Conservation (phyloP, 2,888 invertebrate species). For the Drosophila koepferae region DNA sequence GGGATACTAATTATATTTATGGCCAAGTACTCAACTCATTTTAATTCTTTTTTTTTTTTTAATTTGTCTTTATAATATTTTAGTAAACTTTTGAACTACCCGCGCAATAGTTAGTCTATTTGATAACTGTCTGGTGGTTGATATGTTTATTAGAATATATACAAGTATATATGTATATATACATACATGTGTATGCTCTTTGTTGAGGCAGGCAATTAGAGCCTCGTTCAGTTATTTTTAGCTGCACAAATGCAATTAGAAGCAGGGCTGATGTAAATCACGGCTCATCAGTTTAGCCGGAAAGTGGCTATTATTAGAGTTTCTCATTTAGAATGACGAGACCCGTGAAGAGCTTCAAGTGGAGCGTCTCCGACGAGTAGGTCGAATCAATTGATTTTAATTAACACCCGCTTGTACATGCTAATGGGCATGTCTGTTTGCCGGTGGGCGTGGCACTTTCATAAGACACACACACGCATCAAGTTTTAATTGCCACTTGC, state of each 20-base stretch:
- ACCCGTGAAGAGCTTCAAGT: conserved; percentile 16
- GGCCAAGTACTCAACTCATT: not conserved
- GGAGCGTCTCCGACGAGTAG: conserved; percentile 7
- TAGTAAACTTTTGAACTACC: too few species aligned
- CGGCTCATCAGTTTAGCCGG: conserved; percentile 19
- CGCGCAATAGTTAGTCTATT: not conserved
- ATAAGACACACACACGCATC: conserved; percentile 15
- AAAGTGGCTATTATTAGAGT: conserved; percentile 34
- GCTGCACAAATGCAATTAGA: conserved; percentile 37
- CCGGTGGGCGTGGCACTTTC: conserved; percentile 40
- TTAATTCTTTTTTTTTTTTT: not conserved
- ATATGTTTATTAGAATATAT: not conserved
- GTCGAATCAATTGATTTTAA: conserved; percentile 69
- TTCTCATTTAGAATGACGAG: conserved; percentile 23
- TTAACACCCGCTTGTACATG: conserved; percentile 64
- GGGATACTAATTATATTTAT: not conserved
- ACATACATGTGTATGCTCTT: not conserved
- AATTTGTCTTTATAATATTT: not conserved
- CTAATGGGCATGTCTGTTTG: conserved; percentile 5
- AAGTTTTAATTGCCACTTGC: conserved; percentile 72
- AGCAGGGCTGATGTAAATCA: conserved; percentile 32
- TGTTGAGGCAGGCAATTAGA: conserved; percentile 42
- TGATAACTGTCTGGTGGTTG: not conserved
- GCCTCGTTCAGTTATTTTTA: conserved; percentile 49
- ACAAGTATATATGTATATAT: not conserved